These are phyloP conservation scores for Prolemur simus DNA, from an alignment of 2,113 vertebrate species.

Conservation along the genomic window DNA sequence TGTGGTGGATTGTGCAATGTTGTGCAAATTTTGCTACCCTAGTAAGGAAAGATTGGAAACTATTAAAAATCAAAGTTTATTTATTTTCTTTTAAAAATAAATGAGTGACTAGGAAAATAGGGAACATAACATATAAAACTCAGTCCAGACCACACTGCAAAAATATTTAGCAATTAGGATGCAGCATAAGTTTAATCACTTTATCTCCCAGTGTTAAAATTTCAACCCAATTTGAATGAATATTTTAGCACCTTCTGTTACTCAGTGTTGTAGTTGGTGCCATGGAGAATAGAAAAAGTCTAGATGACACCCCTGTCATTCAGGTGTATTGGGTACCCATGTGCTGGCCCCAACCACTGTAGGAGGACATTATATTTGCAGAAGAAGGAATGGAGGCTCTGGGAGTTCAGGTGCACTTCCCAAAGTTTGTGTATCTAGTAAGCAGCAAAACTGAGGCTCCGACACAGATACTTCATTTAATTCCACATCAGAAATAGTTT, in stretches of 20 bases:
- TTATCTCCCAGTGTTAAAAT: background rate
- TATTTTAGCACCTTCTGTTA: background rate
- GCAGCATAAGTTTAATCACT: background rate
- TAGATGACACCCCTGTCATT: background rate
- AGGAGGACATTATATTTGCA: background rate
- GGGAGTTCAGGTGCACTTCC: background rate
- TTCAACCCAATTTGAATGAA: background rate
- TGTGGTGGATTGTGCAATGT: background rate
- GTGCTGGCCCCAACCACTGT: background rate
- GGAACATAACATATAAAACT: background rate
- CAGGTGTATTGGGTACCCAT: accelerated
- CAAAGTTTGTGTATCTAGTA: background rate
- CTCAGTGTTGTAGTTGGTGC: background rate
- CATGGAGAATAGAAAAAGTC: background rate
- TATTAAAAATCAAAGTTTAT: background rate
- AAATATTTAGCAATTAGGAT: background rate
- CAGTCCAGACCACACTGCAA: background rate
- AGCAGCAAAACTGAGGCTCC: background rate
- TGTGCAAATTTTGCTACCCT: background rate
- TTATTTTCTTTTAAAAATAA: background rate
- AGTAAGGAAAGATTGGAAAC: background rate
- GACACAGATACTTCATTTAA: background rate
- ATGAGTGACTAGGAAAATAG: background rate
- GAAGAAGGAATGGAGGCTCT: background rate
- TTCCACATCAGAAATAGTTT: background rate